Base-by-base conservation (phyloP, 1,140 invertebrate species). In the Trinorchestia longiramus region DNA sequence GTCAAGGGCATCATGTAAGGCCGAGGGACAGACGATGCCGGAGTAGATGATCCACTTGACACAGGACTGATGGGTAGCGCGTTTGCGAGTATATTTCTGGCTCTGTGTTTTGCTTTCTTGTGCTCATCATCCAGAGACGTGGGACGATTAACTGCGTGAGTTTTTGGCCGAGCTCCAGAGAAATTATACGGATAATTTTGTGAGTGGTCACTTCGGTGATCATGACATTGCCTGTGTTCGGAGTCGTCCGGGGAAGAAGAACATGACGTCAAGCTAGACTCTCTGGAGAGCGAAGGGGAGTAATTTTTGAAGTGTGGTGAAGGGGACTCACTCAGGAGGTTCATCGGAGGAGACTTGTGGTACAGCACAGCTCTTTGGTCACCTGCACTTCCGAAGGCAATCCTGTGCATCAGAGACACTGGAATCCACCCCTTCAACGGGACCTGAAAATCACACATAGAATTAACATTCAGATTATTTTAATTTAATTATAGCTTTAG, bases 401-500 rank as follows among this genome's bases (percentile, higher is more conserved):
- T 96, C 36, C 96, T 96, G 87, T 96, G 96, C 96, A 96, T 95
- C 96, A 96, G 95, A 0, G 96, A 96, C 1, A 96, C 96, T 0
- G 96, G 96, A 43, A 96, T 96, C 96, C 96, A 96, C 28, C 96
- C 96, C 94, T 96, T 96, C 43, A 96, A 95, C 15, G 96, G 96
- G 19, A 87, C 95, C 96, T 96, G 96, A 36, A 87, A 96, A 94
- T 41, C 57, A 53, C 11, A 19, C 47, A 47, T 42, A 23, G 43
- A 11, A 91, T 53, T 53, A 53, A 53, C 6, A 8, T 53, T 6
- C 47, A 19, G 19, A 6, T 53, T 53, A 53, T 6, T 53, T 53
- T 19, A 53, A 53, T n/a, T n/a, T n/a, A n/a, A n/a, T n/a, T n/a
- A n/a, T n/a, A n/a, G n/a, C n/a, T n/a, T n/a, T n/a, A n/a, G n/a